Conservation (phyloP, 2,797 vertebrate species). For the Champsocephalus esox region DNA sequence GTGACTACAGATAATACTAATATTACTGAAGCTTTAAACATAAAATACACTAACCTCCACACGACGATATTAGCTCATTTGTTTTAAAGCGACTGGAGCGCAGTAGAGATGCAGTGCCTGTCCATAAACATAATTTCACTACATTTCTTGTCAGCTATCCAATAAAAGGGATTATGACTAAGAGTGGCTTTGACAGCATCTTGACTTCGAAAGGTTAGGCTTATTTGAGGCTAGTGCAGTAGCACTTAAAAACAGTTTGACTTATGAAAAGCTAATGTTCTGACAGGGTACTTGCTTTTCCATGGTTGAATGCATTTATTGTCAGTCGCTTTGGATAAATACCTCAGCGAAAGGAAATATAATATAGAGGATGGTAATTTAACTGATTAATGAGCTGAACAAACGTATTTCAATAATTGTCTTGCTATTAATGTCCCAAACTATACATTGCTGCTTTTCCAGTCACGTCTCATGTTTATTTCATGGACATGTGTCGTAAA, state of each 20-base stretch:
- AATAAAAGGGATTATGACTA: background rate
- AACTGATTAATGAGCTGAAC: background rate
- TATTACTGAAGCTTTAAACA: conserved; percentile 1
- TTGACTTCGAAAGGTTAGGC: too few relatives aligned
- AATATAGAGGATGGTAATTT: conserved; percentile 6
- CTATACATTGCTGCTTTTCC: background rate
- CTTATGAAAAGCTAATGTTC: too few relatives aligned
- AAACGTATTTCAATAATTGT: background rate
- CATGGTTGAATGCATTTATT: too few relatives aligned
- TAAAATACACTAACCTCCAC: conserved; percentile 2
- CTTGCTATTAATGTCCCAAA: background rate
- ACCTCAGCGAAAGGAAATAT: background rate
- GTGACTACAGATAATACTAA: background rate
- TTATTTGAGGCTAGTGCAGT: too few relatives aligned
- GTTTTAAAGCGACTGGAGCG: background rate
- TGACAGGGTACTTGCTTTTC: too few relatives aligned
- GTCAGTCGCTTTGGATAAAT: too few relatives aligned
- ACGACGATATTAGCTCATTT: background rate
- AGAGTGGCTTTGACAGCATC: too few relatives aligned
- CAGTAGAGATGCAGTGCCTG: background rate
- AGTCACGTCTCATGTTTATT: background rate
- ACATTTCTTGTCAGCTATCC: background rate
- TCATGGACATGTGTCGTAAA: background rate
- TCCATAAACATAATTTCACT: background rate
- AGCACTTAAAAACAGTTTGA: too few relatives aligned